phyloP scores from a whole-genome alignment of 2,888 invertebrate species.

The Acrobasis repandana region DNA sequence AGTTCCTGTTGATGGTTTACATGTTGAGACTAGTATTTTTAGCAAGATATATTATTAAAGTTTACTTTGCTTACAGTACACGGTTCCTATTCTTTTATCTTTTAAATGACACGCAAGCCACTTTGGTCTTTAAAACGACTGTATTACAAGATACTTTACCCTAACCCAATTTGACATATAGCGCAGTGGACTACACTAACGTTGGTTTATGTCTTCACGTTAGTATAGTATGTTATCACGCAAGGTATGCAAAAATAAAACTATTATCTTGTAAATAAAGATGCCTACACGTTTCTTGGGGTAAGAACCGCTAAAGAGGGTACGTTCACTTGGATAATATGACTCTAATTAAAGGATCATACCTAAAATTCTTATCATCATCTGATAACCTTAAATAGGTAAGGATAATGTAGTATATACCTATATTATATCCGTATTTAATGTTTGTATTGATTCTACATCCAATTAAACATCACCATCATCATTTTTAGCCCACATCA shows the following conservation, averaged over 20 bases:
- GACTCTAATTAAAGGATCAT: neutral
- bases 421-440: too few species aligned
- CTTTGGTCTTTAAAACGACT: conserved; percentile 1
- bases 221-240: conserved; percentile 49
- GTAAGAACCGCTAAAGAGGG: neutral
- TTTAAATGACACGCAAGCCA: neutral
- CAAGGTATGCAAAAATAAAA: conserved; percentile 48
- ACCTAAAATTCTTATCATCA: too few species aligned
- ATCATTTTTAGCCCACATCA: too few species aligned
- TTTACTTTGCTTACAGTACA: conserved; percentile 2
- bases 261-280: conserved; percentile 46
- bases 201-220: conserved; percentile 43
- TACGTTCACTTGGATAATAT: too few species aligned
- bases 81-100: conserved; percentile 9
- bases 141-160: conserved; percentile 1
- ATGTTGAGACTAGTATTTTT: neutral
- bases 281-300: conserved; percentile 44
- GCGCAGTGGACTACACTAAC: neutral
- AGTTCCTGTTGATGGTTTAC: neutral
- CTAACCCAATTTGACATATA: neutral
- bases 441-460: too few species aligned
- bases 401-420: too few species aligned
- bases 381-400: too few species aligned
- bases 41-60: conserved; percentile 7
- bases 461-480: too few species aligned